Evolutionary conservation across 2,888 invertebrate species (phyloP).

Genomic region (Achlya flavicornis): DNA sequence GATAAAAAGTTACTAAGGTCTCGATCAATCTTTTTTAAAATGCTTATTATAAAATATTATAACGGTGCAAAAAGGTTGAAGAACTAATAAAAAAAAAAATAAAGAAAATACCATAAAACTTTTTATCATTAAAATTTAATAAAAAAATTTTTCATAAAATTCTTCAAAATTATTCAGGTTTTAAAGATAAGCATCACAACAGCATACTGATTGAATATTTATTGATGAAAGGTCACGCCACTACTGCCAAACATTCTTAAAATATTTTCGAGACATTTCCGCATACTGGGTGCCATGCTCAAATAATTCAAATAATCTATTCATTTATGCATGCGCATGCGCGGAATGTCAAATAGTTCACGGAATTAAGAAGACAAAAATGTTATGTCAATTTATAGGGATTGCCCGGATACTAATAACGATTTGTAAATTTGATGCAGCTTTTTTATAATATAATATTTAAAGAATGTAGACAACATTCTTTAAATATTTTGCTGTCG

Average conservation of each 20-base stretch:
- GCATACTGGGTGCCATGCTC: constrained; percentile 35
- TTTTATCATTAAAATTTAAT: too few relatives aligned
- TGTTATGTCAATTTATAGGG: constrained; percentile 16
- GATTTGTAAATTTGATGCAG: neutral
- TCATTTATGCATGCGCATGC: constrained; percentile 38
- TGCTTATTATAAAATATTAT: too few relatives aligned
- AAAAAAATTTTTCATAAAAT: too few relatives aligned
- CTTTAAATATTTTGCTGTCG: neutral
- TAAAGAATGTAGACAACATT: neutral
- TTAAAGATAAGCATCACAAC: too few relatives aligned
- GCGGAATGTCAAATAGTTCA: constrained; percentile 29
- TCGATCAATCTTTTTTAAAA: too few relatives aligned
- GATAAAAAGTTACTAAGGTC: too few relatives aligned
- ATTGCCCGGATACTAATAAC: constrained; percentile 15
- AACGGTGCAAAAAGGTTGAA: too few relatives aligned
- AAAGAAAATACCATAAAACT: too few relatives aligned
- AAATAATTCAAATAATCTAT: constrained; percentile 31
- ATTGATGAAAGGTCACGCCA: neutral
- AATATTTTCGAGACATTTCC: constrained; percentile 35
- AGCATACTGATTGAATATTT: too few relatives aligned
- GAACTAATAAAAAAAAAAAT: too few relatives aligned
- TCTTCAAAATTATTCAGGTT: too few relatives aligned
- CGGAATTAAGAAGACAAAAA: constrained; percentile 23
- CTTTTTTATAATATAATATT: too few relatives aligned
- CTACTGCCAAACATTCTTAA: neutral